Evolutionary conservation across 2,797 vertebrate species (phyloP).

Genomic region (Cercopithecus petaurista): DNA sequence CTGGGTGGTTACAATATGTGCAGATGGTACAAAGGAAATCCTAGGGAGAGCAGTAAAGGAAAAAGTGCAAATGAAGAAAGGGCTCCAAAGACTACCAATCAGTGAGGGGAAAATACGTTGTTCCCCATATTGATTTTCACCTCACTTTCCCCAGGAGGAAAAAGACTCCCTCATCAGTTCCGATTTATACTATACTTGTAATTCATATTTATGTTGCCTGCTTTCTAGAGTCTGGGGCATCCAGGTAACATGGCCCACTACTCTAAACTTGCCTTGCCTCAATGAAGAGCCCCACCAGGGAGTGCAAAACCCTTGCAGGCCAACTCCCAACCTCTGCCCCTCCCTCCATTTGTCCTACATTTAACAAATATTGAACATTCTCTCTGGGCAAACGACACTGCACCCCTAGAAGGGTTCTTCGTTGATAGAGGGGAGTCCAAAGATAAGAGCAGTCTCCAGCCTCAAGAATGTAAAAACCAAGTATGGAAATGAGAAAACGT

Average conservation of each 20-base stretch:
- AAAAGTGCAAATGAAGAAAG: background rate
- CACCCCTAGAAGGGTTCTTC: background rate
- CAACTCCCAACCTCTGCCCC: background rate
- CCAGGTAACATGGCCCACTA: background rate
- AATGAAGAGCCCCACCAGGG: background rate
- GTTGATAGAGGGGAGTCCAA: background rate
- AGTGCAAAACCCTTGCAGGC: background rate
- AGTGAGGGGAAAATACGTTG: background rate
- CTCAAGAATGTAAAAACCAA: background rate
- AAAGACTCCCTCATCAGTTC: background rate
- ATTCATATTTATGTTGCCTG: background rate
- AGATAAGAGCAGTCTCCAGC: background rate
- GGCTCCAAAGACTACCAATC: background rate
- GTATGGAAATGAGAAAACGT: background rate
- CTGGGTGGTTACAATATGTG: too few species aligned
- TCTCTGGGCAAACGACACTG: background rate
- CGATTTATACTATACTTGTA: background rate
- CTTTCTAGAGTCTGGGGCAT: background rate
- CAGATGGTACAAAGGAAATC: background rate
- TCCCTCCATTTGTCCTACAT: background rate
- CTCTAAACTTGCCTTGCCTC: background rate
- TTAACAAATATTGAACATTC: background rate
- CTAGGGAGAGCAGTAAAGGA: background rate
- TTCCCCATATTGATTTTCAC: background rate
- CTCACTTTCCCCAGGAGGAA: background rate